phyloP scores from a whole-genome alignment of 2,797 vertebrate species.

The Microctenopoma lineatum region DNA sequence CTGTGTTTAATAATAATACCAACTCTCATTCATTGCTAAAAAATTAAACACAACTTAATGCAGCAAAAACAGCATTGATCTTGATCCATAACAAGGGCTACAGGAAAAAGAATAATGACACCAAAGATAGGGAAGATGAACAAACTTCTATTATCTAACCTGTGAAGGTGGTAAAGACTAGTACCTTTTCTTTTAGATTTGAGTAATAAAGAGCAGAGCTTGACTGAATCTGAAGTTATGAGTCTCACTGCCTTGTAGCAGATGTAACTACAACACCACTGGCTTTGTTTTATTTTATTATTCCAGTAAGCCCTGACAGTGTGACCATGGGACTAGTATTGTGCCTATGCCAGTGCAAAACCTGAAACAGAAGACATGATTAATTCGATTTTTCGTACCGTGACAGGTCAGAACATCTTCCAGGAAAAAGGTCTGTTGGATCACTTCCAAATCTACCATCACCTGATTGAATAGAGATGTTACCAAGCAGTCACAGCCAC shows the following conservation, averaged over 20 bases:
- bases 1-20: too few relatives aligned
- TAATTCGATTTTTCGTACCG: too few relatives aligned
- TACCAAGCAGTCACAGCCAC: not conserved
- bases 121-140: not conserved
- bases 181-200: not conserved
- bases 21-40: too few relatives aligned
- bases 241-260: not conserved
- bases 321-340: not conserved
- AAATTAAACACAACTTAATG: too few relatives aligned
- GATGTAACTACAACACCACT: too few relatives aligned
- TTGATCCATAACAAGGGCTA: not conserved
- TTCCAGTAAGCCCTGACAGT: not conserved
- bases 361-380: too few relatives aligned
- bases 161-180: not conserved
- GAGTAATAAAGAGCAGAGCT: not conserved
- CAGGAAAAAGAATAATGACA: not conserved
- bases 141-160: too few relatives aligned
- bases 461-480: not conserved
- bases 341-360: too few relatives aligned
- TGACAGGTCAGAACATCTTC: too few relatives aligned
- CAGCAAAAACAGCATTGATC: conserved; percentile 16
- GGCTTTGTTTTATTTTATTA: too few relatives aligned
- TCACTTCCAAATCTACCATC: not conserved
- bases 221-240: not conserved
- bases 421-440: too few relatives aligned